These are phyloP conservation scores for Ispidina lecontei DNA, from an alignment of 2,797 vertebrate species.

Conservation along the genomic window DNA sequence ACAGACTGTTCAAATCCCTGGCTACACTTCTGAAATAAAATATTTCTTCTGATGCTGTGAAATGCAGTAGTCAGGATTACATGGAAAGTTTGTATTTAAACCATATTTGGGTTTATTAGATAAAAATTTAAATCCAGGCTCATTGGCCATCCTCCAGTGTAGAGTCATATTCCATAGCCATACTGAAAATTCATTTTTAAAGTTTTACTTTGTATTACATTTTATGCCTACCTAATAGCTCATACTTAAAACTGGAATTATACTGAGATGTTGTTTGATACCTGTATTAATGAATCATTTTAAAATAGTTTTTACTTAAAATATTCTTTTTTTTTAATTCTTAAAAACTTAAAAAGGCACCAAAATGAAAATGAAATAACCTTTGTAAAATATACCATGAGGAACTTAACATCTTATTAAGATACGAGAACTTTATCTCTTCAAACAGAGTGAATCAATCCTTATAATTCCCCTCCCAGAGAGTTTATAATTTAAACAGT, in stretches of 20 bases:
- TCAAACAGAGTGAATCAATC: not conserved
- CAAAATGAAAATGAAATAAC: not conserved
- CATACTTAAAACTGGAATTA: not conserved
- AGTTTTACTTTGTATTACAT: not conserved
- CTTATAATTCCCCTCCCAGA: not conserved
- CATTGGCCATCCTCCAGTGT: not conserved
- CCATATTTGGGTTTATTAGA: not conserved
- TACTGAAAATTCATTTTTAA: not conserved
- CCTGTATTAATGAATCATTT: slow-evolving; percentile 10
- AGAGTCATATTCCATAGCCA: not conserved
- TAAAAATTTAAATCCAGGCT: not conserved
- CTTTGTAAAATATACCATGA: not conserved
- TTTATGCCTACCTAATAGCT: not conserved
- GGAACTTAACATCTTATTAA: not conserved
- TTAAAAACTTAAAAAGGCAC: not conserved
- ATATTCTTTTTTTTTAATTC: not conserved
- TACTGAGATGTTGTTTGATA: not conserved
- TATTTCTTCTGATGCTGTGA: not conserved
- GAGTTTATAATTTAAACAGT: not conserved
- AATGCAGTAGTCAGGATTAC: not conserved
- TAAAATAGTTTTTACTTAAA: not conserved
- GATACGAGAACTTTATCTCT: not conserved
- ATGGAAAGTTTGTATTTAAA: not conserved
- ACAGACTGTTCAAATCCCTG: not conserved
- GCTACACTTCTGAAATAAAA: not conserved